Evolutionary conservation across 2,888 invertebrate species (phyloP), one percentile per base, ranked within the genome.

Genomic region (Odontothrips loti): DNA sequence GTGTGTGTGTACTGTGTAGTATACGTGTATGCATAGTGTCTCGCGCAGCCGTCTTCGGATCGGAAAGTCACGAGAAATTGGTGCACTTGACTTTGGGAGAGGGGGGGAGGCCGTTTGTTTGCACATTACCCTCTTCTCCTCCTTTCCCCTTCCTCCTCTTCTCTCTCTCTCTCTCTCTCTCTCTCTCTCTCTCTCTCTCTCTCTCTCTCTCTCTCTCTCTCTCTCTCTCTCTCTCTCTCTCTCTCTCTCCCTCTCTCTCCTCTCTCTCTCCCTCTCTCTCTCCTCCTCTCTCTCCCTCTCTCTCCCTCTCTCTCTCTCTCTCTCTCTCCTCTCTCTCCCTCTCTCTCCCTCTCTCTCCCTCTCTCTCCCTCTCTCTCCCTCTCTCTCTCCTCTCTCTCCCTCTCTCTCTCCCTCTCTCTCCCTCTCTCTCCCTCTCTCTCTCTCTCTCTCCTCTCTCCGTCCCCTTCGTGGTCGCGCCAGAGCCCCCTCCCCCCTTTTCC

Each of bases 161-260:
- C 48, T 48, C 48, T 48, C 48, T 48, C 48, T 48, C 15, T 48
- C 48, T 48, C 48, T 48, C 48, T 48, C 48, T 48, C 48, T 48
- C 48, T 48, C 48, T 48, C 51, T 1, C 51, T 51, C 51, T 51
- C 51, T 51, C 51, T 51, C 51, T 51, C 51, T 51, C 51, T 51
- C 51, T 51, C 51, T 51, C 51, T 51, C 51, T 51, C 51, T 51
- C 51, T 51, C 51, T 51, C 51, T 51, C 51, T 51, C 51, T 51
- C 51, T 51, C 51, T 51, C 51, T 51, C 51, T 51, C 51, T 51
- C 51, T 51, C 51, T 51, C 51, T 51, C 51, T 51, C 8, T 51
- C 51, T 6, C 51, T 51, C 51, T 6, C 48, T 12, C 12, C 48
- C 48, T 12, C 48, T 12, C 48, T 48, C 48, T 17, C 17, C 51